A percentile compares a stretch with the other conserved stretches of the same genome.
These are phyloP conservation scores for Acheta domesticus DNA, from an alignment of 2,888 invertebrate species.

Conservation along the genomic window DNA sequence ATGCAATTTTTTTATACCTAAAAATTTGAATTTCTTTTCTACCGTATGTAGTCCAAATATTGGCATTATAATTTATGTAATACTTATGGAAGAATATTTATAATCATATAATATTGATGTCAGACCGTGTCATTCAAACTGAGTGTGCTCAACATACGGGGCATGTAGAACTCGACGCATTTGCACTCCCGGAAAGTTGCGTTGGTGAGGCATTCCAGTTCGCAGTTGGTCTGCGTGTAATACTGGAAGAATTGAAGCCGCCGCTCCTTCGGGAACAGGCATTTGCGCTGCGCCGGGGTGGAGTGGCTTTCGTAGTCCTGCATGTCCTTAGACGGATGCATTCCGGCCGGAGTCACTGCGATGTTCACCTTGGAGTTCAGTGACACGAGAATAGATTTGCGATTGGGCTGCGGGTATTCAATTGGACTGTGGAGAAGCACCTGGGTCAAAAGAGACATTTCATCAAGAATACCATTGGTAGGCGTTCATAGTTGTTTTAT, in stretches of 20 bases:
- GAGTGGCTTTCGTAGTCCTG: no score
- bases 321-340: not conserved
- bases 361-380: not conserved
- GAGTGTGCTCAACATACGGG: not conserved
- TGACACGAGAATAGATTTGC: not conserved
- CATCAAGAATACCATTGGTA: no score
- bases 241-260: not conserved
- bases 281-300: no score
- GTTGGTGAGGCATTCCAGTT: not conserved
- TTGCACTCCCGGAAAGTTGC: not conserved
- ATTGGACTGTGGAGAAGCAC: not conserved
- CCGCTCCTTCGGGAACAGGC: not conserved
- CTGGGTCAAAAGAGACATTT: not conserved
- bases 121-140: no score
- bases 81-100: no score
- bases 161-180: not conserved
- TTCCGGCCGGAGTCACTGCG: not conserved
- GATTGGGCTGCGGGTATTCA: not conserved
- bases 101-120: no score
- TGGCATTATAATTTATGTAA: no score
- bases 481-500: no score
- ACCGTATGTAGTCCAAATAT: no score
- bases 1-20: no score
- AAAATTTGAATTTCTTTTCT: no score
- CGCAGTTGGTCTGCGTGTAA: not conserved